Conservation (phyloP, 2,888 invertebrate species). For the Acanthopleura granulata region DNA sequence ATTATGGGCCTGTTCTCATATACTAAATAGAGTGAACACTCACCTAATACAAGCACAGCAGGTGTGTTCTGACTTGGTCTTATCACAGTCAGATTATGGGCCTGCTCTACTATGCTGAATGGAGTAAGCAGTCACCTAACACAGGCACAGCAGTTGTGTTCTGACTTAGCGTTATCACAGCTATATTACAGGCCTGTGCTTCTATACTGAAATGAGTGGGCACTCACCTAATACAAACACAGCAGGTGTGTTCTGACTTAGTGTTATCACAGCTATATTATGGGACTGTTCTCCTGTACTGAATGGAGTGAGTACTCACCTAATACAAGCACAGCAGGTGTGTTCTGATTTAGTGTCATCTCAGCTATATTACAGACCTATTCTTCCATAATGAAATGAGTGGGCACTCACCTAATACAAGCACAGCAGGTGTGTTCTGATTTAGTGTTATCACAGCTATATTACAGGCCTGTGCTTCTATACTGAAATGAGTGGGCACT, state of each 20-base stretch:
- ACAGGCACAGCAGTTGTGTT: slow-evolving; percentile 82
- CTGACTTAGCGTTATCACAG: slow-evolving; percentile 75
- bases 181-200: slow-evolving; percentile 72
- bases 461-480: slow-evolving; percentile 69
- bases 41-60: slow-evolving; percentile 83
- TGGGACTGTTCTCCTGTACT: slow-evolving; percentile 85
- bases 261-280: slow-evolving; percentile 76
- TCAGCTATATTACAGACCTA: slow-evolving; percentile 74
- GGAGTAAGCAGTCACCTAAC: slow-evolving; percentile 74
- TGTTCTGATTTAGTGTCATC: slow-evolving; percentile 74
- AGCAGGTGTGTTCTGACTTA: slow-evolving; percentile 77
- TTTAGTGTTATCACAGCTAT: slow-evolving; percentile 75
- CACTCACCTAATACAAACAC: slow-evolving; percentile 81
- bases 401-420: slow-evolving; percentile 81
- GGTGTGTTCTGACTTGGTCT: slow-evolving; percentile 76
- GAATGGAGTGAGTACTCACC: too few relatives aligned
- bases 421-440: slow-evolving; percentile 79
- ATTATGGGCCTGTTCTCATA: slow-evolving; percentile 69
- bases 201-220: slow-evolving; percentile 42
- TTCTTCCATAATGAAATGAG: too few relatives aligned
- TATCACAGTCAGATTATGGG: slow-evolving; percentile 76
- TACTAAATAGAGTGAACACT: too few relatives aligned
- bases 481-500: slow-evolving; percentile 30
- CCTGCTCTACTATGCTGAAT: slow-evolving; percentile 40
- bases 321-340: too few relatives aligned